These are phyloP conservation scores for Hoplostethus atlanticus DNA, from an alignment of 2,797 vertebrate genomes.

Conservation along the genomic window DNA sequence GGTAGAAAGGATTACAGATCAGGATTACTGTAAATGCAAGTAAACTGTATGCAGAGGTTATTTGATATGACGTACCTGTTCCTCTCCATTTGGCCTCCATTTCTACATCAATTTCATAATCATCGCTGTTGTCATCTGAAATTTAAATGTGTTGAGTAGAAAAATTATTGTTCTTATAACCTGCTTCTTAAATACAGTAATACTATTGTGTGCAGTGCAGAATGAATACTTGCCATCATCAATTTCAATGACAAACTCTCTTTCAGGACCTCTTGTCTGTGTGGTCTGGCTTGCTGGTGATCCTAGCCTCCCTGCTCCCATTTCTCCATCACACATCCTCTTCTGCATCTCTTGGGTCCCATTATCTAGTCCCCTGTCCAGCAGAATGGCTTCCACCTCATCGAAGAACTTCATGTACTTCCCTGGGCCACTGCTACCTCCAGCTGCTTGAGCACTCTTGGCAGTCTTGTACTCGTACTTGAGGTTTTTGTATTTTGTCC, in stretches of 20 bases:
- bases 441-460: constrained; percentile 83
- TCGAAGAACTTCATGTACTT: constrained; percentile 93
- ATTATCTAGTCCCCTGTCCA: constrained; percentile 81
- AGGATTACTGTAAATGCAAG: no score
- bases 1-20: neutral
- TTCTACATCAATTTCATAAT: constrained; percentile 70
- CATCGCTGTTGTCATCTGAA: constrained; percentile 80
- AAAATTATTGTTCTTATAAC: neutral
- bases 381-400: constrained; percentile 90
- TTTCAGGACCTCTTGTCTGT: constrained; percentile 49
- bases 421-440: constrained; percentile 70
- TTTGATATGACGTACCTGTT: constrained; percentile 44
- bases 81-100: constrained; percentile 68
- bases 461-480: constrained; percentile 93
- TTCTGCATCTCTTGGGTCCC: constrained; percentile 63
- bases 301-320: constrained; percentile 35
- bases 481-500: constrained; percentile 94
- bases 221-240: constrained; percentile 78
- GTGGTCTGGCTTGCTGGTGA: constrained; percentile 32
- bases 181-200: neutral
- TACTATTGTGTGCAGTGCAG: neutral
- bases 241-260: constrained; percentile 81
- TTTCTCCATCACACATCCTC: constrained; percentile 62
- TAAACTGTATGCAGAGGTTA: neutral
- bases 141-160: neutral